Base-by-base conservation (phyloP, 2,888 invertebrate genomes). In the Calliphora vomitoria region DNA sequence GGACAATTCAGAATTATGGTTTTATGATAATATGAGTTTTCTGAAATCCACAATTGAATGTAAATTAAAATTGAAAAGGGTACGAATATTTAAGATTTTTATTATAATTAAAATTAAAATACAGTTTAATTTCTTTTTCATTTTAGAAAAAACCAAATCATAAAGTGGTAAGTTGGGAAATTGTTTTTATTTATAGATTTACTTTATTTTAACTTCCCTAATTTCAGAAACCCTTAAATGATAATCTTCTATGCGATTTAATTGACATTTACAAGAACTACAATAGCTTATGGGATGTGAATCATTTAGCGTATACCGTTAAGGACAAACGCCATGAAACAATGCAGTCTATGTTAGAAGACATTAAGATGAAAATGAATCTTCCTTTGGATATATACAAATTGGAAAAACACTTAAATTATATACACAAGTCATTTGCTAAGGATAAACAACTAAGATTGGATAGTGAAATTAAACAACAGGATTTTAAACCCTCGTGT, bases 401-500 rank as follows among this genome's bases (percentile, higher is more conserved):
- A 64, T 83, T 92, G 6, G 91, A 92, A 86, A 90, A 90, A 60
- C 90, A 89, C 47, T 71, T 89, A 15, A 79, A 79, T 38, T 84
- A 84, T n/a, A 76, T 89, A 55, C 89, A 89, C 10, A 88, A 89
- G 72, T 81, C 88, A 25, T 88, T 82, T 83, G 81, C 89, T 3
- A 87, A 87, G 44, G 89, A 90, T n/a, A 90, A 90, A 74, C 88
- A 74, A n/a, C 71, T 74, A 2, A 84, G 81, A 85, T 60, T 90
- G 38, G 64, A 88, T 38, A 87, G 89, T 55, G 88, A 90, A 60
- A 89, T 88, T n/a, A 90, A 87, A 13, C 89, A 89, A 64, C 89
- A 90, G 82, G 80, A 90, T 60, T 90, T 90, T 3, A 88, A 90
- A 74, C 89, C 91, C 20, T 87, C 89, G 4, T 92, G 74, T 87